Conservation (phyloP, 1,140 invertebrate species). For the Neoseiulus cucumeris region DNA sequence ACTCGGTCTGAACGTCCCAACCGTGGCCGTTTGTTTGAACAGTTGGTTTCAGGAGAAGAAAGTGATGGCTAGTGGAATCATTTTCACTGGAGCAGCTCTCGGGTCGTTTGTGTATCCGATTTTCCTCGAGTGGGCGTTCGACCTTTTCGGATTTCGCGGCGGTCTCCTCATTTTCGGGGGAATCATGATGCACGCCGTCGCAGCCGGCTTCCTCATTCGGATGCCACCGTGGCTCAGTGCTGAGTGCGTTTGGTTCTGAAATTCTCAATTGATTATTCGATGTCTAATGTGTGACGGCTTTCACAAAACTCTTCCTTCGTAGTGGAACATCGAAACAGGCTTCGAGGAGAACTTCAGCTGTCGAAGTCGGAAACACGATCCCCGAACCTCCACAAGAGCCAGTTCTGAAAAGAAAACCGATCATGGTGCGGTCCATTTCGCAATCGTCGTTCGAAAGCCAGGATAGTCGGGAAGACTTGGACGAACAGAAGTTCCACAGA, state of each 20-base stretch:
- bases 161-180: neutral
- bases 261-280: too few relatives aligned
- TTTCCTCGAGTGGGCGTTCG: neutral
- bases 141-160: neutral
- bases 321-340: too few relatives aligned
- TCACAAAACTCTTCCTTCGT: too few relatives aligned
- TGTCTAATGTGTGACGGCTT: too few relatives aligned
- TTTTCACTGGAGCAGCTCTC: neutral
- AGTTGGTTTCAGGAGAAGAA: neutral
- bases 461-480: too few relatives aligned
- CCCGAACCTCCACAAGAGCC: too few relatives aligned
- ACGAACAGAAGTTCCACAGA: too few relatives aligned
- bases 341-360: too few relatives aligned
- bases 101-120: conserved; percentile 4
- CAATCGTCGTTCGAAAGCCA: too few relatives aligned
- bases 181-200: neutral
- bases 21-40: neutral
- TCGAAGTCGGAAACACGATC: too few relatives aligned
- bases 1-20: neutral
- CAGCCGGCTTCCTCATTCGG: neutral
- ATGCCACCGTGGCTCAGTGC: neutral
- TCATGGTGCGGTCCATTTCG: too few relatives aligned
- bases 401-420: too few relatives aligned
- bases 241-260: neutral
- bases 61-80: neutral